Percentiles rank a stretch among this genome's conserved stretches.
phyloP scores from a whole-genome alignment of 2,113 vertebrate species.

The Alligator sinensis region DNA sequence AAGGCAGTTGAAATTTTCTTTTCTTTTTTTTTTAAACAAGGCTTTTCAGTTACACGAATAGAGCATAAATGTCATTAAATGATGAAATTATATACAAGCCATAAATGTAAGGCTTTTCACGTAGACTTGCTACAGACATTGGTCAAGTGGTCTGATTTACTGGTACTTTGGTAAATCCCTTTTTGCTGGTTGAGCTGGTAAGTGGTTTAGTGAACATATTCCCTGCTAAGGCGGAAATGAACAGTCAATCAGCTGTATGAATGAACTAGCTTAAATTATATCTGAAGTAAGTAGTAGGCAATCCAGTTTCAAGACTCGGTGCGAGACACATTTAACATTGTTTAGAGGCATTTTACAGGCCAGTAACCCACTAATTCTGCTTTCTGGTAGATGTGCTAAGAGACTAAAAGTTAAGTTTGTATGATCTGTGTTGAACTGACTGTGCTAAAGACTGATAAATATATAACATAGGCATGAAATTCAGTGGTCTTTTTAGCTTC shows the following conservation, averaged over 20 bases:
- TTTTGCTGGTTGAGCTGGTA: neutral
- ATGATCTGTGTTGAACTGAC: neutral
- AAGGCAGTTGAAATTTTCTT: neutral
- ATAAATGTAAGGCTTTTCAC: neutral
- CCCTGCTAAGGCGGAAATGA: neutral
- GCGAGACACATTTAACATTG: neutral
- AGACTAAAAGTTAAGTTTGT: neutral
- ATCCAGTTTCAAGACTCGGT: neutral
- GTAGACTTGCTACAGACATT: neutral
- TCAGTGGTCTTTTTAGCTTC: neutral
- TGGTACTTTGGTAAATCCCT: neutral
- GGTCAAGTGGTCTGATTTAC: neutral
- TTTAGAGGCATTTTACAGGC: neutral
- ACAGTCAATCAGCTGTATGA: neutral
- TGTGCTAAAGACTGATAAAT: neutral
- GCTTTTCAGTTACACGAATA: neutral
- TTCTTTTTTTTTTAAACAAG: neutral
- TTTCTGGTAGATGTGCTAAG: neutral
- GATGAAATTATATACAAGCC: neutral
- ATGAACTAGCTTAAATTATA: neutral
- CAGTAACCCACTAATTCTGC: neutral
- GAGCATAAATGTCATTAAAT: neutral
- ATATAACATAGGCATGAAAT: neutral
- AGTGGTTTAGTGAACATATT: neutral
- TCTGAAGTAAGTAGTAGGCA: neutral